Conservation (phyloP, 2,113 vertebrate species). For the Calidris pugnax region DNA sequence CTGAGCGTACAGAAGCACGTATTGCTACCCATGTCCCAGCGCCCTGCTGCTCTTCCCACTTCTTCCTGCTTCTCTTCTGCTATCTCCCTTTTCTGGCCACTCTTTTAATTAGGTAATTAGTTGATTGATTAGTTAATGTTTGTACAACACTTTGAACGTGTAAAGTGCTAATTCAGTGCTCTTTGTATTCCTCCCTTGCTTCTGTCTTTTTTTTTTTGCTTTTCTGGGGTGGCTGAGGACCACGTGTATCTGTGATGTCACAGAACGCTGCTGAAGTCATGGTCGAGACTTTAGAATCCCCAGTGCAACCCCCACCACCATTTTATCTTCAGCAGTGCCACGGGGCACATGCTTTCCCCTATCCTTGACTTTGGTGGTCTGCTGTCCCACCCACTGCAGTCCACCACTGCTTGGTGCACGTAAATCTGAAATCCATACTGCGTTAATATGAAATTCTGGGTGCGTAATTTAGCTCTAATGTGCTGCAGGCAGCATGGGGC, state of each 20-base stretch:
- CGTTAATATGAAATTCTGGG: not conserved
- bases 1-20: not conserved
- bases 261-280: not conserved
- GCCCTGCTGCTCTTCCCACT: not conserved
- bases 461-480: not conserved
- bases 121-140: slow-evolving; percentile 59
- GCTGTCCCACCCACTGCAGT: not conserved
- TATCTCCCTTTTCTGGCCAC: not conserved
- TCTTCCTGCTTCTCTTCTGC: not conserved
- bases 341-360: not conserved
- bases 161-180: slow-evolving; percentile 15
- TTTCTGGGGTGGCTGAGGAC: not conserved
- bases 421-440: not conserved
- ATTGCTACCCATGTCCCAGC: not conserved
- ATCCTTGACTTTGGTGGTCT: not conserved
- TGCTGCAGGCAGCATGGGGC: not conserved
- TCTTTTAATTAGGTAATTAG: slow-evolving; percentile 55
- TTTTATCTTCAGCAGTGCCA: not conserved
- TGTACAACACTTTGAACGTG: slow-evolving; percentile 23
- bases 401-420: not conserved
- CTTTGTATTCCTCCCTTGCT: not conserved
- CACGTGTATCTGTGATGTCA: not conserved
- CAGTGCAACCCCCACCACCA: fast-evolving
- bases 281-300: not conserved
- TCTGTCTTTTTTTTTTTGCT: not conserved